These are phyloP conservation scores for Phasianus colchicus DNA, from an alignment of 2,113 vertebrate species.

Conservation along the genomic window DNA sequence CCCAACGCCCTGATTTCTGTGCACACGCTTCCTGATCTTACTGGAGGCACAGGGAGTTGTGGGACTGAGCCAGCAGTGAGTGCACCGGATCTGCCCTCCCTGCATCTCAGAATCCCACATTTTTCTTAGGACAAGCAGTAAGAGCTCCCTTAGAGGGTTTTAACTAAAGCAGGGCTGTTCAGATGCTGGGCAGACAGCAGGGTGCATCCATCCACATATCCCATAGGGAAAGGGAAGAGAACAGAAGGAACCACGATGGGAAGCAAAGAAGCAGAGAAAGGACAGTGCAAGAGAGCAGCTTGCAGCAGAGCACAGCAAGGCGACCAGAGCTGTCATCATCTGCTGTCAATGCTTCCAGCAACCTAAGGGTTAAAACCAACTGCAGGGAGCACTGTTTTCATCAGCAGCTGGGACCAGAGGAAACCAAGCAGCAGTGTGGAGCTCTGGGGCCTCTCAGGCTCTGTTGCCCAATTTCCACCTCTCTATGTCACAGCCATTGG, in stretches of 20 bases:
- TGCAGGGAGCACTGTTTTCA: background rate
- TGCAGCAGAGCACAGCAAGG: fast-evolving
- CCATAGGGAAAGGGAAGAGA: background rate
- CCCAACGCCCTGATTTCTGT: background rate
- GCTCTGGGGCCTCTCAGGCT: background rate
- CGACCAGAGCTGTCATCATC: background rate
- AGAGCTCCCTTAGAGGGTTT: background rate
- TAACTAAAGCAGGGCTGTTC: background rate
- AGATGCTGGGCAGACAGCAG: background rate
- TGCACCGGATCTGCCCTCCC: background rate
- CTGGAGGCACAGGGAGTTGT: background rate
- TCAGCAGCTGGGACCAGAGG: slow-evolving; percentile 8
- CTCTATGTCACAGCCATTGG: background rate
- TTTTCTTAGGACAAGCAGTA: background rate
- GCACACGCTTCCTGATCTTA: background rate
- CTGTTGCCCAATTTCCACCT: slow-evolving; percentile 37
- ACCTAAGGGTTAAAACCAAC: background rate
- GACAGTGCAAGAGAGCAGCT: background rate
- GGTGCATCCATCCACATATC: background rate
- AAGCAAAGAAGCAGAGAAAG: background rate
- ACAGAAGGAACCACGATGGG: background rate
- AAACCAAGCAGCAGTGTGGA: background rate
- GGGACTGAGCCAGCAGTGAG: fast-evolving
- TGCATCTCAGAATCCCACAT: background rate
- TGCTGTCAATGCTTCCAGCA: background rate